These are phyloP conservation scores for Zelleria hepariella DNA, from an alignment of 2,888 invertebrate genomes.

Conservation along the genomic window DNA sequence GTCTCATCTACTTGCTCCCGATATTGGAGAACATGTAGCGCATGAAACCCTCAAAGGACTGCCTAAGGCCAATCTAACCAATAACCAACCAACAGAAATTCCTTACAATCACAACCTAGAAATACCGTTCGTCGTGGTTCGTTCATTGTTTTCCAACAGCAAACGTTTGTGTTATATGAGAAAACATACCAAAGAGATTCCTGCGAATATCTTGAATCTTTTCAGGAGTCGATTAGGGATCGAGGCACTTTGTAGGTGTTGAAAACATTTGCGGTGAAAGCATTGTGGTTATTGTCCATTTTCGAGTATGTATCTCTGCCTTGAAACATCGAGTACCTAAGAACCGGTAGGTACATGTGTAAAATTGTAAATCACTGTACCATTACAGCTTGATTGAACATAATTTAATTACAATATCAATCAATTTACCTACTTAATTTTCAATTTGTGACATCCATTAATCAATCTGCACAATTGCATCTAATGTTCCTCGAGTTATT, in stretches of 20 bases:
- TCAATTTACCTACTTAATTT: background rate
- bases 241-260: too few relatives aligned
- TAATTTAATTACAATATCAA: background rate
- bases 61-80: too few relatives aligned
- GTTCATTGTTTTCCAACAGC: background rate
- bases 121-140: background rate
- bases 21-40: too few relatives aligned
- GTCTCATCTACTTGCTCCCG: too few relatives aligned
- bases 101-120: background rate
- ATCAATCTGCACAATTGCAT: conserved; percentile 6
- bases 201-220: background rate
- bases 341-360: background rate
- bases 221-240: background rate
- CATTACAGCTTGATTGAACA: background rate
- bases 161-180: background rate
- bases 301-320: background rate
- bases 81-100: too few relatives aligned
- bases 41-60: too few relatives aligned
- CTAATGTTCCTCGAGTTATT: background rate
- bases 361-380: background rate
- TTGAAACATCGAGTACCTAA: background rate
- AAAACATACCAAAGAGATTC: background rate
- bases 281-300: background rate
- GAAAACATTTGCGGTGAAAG: too few relatives aligned
- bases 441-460: conserved; percentile 2